Evolutionary conservation across 2,888 invertebrate genomes (phyloP).

Genomic region (Spicauda simplicius): DNA sequence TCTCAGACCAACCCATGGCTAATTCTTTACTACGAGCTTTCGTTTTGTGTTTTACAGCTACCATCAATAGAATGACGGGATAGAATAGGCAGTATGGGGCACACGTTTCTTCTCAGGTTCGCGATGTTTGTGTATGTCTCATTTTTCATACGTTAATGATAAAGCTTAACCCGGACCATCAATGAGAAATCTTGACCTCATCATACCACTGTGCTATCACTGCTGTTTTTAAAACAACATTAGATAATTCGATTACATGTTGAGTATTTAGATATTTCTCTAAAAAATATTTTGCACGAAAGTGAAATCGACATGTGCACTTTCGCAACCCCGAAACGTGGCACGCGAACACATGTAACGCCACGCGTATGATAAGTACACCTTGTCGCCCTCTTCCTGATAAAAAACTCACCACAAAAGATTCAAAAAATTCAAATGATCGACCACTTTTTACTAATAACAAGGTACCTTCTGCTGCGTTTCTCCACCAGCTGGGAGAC

Average conservation of each 20-base stretch:
- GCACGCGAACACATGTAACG: constrained; percentile 50
- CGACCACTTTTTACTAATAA: constrained; percentile 69
- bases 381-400: constrained; percentile 46
- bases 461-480: constrained; percentile 66
- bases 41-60: not conserved
- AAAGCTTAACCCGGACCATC: too few relatives aligned
- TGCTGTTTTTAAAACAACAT: too few relatives aligned
- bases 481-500: constrained; percentile 74
- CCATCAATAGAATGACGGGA: too few relatives aligned
- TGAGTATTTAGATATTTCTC: not conserved
- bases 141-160: too few relatives aligned
- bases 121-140: too few relatives aligned
- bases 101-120: too few relatives aligned
- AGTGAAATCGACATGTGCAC: constrained; percentile 38
- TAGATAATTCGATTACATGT: too few relatives aligned
- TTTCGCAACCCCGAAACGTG: constrained; percentile 52
- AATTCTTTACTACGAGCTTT: constrained; percentile 23
- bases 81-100: too few relatives aligned
- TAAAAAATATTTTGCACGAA: constrained; percentile 21
- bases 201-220: too few relatives aligned
- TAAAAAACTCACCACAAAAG: constrained; percentile 65
- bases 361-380: constrained; percentile 50
- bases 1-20: constrained; percentile 42
- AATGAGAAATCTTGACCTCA: too few relatives aligned
- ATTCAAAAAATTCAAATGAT: constrained; percentile 65